Conservation (phyloP, 2,113 vertebrate genomes). For the Ceratotherium simum region DNA sequence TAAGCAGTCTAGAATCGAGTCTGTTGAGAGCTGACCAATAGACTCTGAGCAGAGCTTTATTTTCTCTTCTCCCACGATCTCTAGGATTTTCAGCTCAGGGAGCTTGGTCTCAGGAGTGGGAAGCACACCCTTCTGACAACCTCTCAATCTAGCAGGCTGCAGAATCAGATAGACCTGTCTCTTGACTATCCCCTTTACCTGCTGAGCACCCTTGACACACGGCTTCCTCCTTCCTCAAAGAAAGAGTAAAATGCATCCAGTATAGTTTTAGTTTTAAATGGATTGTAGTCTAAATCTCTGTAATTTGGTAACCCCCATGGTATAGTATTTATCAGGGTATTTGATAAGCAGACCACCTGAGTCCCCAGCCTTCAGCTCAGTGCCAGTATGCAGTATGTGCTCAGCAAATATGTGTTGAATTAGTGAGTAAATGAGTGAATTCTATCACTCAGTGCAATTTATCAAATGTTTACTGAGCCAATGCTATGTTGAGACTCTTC, state of each 20-base stretch:
- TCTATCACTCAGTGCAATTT: background rate
- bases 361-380: background rate
- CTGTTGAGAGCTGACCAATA: background rate
- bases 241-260: background rate
- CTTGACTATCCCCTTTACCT: background rate
- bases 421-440: background rate
- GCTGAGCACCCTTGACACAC: background rate
- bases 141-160: background rate
- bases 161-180: background rate
- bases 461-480: background rate
- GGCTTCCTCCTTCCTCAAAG: background rate
- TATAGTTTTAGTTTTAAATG: background rate
- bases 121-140: background rate
- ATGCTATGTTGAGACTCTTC: background rate
- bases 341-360: background rate
- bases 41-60: background rate
- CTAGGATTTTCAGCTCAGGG: background rate
- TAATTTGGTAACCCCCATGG: background rate
- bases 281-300: no score
- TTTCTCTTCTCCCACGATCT: background rate
- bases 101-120: background rate
- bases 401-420: background rate
- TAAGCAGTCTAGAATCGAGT: background rate
- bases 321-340: background rate
- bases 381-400: background rate